A percentile compares a stretch with the other conserved stretches of the same genome.
These are phyloP conservation scores for Polypterus senegalus DNA, from an alignment of 2,113 vertebrate species.

Conservation along the genomic window DNA sequence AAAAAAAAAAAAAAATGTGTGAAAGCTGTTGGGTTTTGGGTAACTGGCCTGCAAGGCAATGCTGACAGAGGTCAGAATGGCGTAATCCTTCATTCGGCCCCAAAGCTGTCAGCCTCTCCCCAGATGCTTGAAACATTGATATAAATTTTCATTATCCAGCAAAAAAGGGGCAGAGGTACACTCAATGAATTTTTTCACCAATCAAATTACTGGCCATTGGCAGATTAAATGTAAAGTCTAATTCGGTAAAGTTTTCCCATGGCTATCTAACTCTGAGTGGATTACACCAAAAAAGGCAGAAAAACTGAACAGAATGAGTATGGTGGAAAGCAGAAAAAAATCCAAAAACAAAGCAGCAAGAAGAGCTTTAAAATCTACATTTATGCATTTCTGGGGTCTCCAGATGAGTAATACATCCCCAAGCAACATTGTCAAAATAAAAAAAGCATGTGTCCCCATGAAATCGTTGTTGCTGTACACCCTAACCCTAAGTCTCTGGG, in stretches of 20 bases:
- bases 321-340: constrained; percentile 39
- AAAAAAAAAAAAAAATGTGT: constrained; percentile 32
- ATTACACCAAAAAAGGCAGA: constrained; percentile 33
- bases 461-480: constrained; percentile 41
- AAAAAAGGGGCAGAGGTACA: constrained; percentile 70
- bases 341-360: no score
- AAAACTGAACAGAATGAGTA: constrained; percentile 42
- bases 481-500: constrained; percentile 38
- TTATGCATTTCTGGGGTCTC: no score
- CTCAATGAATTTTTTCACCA: constrained; percentile 72
- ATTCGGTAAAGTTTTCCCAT: constrained; percentile 68
- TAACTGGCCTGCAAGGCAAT: constrained; percentile 64
- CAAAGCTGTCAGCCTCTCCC: constrained; percentile 73
- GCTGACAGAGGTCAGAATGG: constrained; percentile 75
- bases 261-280: constrained; percentile 66
- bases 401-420: no score
- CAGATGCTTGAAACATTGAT: constrained; percentile 69
- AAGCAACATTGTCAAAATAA: background rate
- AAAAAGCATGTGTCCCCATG: constrained; percentile 38
- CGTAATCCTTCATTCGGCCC: constrained; percentile 77
- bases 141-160: constrained; percentile 77
- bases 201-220: constrained; percentile 71
- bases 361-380: no score
- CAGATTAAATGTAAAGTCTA: constrained; percentile 66
- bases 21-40: constrained; percentile 61